Evolutionary conservation across 1,140 invertebrate species (phyloP).

Genomic region (Lasioglossum baleicum): DNA sequence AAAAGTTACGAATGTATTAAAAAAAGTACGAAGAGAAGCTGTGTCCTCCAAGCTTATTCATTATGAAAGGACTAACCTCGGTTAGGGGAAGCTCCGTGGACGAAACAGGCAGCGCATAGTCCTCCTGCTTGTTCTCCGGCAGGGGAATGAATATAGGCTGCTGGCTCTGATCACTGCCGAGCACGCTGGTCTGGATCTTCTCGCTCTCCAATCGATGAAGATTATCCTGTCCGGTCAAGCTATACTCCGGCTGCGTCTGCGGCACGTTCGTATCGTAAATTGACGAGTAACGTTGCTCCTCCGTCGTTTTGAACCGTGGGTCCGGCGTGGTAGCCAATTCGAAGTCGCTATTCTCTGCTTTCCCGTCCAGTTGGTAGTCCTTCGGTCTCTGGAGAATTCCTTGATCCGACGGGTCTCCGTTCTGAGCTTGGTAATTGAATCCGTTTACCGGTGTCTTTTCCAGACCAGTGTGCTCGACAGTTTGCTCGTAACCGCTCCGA

Average conservation of each 20-base stretch:
- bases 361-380: slow-evolving; percentile 66
- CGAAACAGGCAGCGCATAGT: slow-evolving; percentile 55
- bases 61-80: slow-evolving; percentile 58
- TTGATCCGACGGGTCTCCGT: slow-evolving; percentile 38
- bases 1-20: too few relatives aligned
- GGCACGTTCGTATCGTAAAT: slow-evolving; percentile 45
- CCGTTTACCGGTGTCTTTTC: slow-evolving; percentile 70
- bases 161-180: slow-evolving; percentile 33
- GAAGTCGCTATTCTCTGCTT: slow-evolving; percentile 61
- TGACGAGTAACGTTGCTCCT: slow-evolving; percentile 57
- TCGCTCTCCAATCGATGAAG: slow-evolving; percentile 35
- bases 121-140: slow-evolving; percentile 62
- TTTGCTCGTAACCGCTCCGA: slow-evolving; percentile 45
- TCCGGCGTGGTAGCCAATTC: slow-evolving; percentile 56
- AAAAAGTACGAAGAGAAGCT: too few relatives aligned
- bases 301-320: slow-evolving; percentile 39
- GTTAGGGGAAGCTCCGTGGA: slow-evolving; percentile 37
- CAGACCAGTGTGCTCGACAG: slow-evolving; percentile 51
- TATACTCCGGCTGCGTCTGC: slow-evolving; percentile 46
- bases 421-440: slow-evolving; percentile 71
- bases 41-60: too few relatives aligned
- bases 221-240: slow-evolving; percentile 22
- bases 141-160: slow-evolving; percentile 62
- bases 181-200: slow-evolving; percentile 35
- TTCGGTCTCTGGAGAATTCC: slow-evolving; percentile 32